Evolutionary conservation across 1,140 invertebrate genomes (phyloP).

Genomic region (Drepana arcuata): DNA sequence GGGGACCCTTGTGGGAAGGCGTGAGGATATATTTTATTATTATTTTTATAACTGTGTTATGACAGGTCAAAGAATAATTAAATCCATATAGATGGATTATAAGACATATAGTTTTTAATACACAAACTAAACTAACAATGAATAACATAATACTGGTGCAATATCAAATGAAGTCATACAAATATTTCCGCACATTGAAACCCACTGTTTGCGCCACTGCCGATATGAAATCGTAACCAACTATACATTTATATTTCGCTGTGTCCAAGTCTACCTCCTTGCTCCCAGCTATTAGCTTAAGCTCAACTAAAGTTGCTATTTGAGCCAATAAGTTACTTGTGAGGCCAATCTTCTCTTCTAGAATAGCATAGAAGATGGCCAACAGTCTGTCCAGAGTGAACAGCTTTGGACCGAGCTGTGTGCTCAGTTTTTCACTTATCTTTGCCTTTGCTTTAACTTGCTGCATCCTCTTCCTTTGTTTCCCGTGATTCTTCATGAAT

Average conservation of each 20-base stretch:
- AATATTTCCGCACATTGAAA: constrained; percentile 82
- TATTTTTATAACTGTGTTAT: no score
- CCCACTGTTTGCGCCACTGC: constrained; percentile 80
- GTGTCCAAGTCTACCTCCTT: constrained; percentile 75
- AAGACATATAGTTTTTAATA: no score
- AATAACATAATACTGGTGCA: no score
- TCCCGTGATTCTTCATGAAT: constrained; percentile 83
- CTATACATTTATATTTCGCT: constrained; percentile 82
- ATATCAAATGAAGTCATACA: constrained; percentile 79
- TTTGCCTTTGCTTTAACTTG: constrained; percentile 73
- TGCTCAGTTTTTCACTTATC: constrained; percentile 72
- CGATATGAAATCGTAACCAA: constrained; percentile 79
- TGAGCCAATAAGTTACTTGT: constrained; percentile 87
- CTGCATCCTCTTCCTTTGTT: constrained; percentile 74
- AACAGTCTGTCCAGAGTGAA: constrained; percentile 89
- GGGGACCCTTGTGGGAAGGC: no score
- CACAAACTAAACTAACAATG: constrained; percentile 5
- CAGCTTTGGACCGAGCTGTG: constrained; percentile 82
- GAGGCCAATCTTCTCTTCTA: constrained; percentile 86
- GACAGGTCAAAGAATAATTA: background rate
- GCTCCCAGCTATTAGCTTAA: constrained; percentile 77
- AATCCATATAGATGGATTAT: no score
- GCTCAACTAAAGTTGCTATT: constrained; percentile 81
- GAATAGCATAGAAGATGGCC: constrained; percentile 93
- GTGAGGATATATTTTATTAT: no score